A percentile compares a stretch with the other conserved stretches of the same genome.
Conservation (phyloP, 2,113 vertebrate genomes). For the Ursus arctos region DNA sequence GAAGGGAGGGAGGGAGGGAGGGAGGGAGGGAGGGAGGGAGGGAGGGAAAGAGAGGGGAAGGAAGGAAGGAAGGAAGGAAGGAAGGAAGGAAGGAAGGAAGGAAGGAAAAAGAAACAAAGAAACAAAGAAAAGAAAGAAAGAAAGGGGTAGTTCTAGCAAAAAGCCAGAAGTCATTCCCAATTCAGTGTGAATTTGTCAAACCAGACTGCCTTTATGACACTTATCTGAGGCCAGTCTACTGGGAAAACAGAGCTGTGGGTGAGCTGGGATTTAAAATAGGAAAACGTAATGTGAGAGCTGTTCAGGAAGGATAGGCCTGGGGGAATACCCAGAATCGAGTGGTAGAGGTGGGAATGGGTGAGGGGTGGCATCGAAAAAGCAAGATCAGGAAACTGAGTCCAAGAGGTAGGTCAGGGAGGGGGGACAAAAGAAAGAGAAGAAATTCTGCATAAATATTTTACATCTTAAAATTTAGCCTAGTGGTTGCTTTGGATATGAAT, state of each 20-base stretch:
- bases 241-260: not conserved
- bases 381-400: not conserved
- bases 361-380: too few relatives aligned
- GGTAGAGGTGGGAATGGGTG: too few relatives aligned
- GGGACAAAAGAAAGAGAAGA: not conserved
- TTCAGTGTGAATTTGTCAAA: not conserved
- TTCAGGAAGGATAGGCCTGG: not conserved
- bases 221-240: not conserved
- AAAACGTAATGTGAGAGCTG: not conserved
- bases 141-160: not conserved
- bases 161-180: not conserved
- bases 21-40: accelerated
- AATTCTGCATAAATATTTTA: not conserved
- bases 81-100: not conserved
- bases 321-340: not conserved
- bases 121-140: too few relatives aligned
- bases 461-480: not conserved
- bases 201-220: not conserved
- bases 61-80: not conserved
- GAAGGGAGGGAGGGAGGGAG: not conserved
- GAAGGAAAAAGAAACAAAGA: not conserved
- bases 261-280: not conserved
- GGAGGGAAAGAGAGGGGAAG: not conserved
- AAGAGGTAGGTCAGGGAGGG: not conserved
- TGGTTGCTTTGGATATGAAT: not conserved